Base-by-base conservation (phyloP, 2,797 vertebrate species). In the Moxostoma hubbsi region DNA sequence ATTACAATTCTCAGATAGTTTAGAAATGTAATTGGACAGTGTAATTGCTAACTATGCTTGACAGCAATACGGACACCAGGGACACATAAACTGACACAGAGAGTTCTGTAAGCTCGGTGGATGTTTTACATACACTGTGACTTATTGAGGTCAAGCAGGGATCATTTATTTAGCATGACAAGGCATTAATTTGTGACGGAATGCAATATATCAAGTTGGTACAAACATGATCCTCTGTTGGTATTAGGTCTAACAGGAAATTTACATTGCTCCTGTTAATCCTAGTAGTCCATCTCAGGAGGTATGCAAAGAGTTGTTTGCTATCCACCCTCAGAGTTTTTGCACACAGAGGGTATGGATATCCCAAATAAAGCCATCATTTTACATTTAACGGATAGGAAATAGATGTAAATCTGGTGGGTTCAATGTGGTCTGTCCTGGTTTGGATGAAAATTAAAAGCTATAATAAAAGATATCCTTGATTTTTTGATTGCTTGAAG, bases 361-460 rank as follows among this genome's bases (percentile, higher is more conserved):
- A 82, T 79, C 86, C 83, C 71, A 85, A 85, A 87, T 87, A 84
- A 90, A 89, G 77, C 64, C 75, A 62, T 76, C 67, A 87, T 81
- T 89, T 81, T 84, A 86, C 85, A 89, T 88, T 89, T 84, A 88
- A 86, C 86, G 36, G 36, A 87, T 82, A 85, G 78, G 87, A 87
- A 83, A 89, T 76, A 82, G 67, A 82, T 67, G 51, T 53, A 70
- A 82, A 83, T 75, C 86, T 73, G 84, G 36, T 36, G 36, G 36
- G 36, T 4, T 36, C 36, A 36, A 2, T 36, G 36, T 4, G 36
- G 3, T 36, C 36, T 36, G 36, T 36, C 36, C 36, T 36, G 36
- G 36, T 4, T 36, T 36, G 3, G 3, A 36, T 36, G 36, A 36
- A 36, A 36, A 36, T 36, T 36, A 36, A 36, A 5, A 36, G 36